Conservation (phyloP, 2,888 invertebrate species). For the Macaria notata region DNA sequence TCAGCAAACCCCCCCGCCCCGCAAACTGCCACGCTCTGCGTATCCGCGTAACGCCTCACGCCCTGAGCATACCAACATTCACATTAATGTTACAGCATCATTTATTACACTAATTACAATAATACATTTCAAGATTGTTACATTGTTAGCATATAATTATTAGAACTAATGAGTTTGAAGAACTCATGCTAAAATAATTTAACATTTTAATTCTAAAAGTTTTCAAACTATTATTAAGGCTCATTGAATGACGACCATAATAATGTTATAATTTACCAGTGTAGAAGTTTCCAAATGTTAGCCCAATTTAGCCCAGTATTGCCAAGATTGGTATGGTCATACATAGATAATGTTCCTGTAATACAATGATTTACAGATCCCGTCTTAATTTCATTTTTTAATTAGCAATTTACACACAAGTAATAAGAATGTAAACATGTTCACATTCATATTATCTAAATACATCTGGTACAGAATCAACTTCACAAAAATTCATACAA, state of each 20-base stretch:
- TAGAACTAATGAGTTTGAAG: no score
- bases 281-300: constrained; percentile 61
- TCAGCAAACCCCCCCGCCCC: constrained; percentile 73
- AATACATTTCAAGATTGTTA: constrained; percentile 11
- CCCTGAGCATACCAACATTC: constrained; percentile 80
- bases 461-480: constrained; percentile 16
- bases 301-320: constrained; percentile 71
- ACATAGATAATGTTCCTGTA: constrained; percentile 65
- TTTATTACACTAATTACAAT: no score
- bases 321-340: constrained; percentile 57
- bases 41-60: constrained; percentile 75
- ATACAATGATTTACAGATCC: constrained; percentile 58
- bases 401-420: constrained; percentile 18
- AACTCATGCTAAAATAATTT: no score
- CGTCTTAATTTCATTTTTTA: constrained; percentile 23
- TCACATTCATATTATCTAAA: constrained; percentile 7
- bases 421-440: constrained; percentile 7
- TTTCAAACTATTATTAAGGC: no score
- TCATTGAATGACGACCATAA: no score
- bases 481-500: constrained; percentile 25
- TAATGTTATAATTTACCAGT: constrained; percentile 57
- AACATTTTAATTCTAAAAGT: no score
- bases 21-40: constrained; percentile 74
- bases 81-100: constrained; percentile 58
- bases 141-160: not conserved